phyloP scores from a whole-genome alignment of 2,113 vertebrate species.

The Varanus komodoensis region DNA sequence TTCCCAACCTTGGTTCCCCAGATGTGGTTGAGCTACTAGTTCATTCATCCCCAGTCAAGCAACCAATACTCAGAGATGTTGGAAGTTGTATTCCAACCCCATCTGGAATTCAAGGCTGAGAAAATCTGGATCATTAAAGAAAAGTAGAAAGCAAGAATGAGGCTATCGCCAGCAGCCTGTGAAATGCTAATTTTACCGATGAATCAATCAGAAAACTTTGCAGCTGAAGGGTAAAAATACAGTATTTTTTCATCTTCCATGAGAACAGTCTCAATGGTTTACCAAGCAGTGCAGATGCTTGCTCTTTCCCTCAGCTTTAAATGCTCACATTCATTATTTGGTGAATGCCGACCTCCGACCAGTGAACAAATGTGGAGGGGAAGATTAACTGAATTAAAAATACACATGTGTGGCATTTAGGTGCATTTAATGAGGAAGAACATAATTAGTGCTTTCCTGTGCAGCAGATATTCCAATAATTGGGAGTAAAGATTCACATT shows the following conservation, averaged over 20 bases:
- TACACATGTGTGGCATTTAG: constrained; percentile 55
- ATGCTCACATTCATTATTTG: constrained; percentile 55
- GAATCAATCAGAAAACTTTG: constrained; percentile 62
- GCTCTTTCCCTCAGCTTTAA: constrained; percentile 34
- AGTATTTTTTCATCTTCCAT: constrained; percentile 22
- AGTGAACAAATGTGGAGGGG: constrained; percentile 53
- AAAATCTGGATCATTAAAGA: neutral
- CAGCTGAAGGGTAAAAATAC: constrained; percentile 22
- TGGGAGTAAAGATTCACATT: constrained; percentile 15
- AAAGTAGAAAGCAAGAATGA: constrained; percentile 27
- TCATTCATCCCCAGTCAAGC: neutral
- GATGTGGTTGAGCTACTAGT: no score
- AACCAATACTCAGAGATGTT: neutral
- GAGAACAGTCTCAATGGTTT: constrained; percentile 42
- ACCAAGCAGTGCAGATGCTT: constrained; percentile 32
- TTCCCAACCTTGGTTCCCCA: no score
- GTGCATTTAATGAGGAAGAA: constrained; percentile 17
- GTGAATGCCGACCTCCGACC: constrained; percentile 54
- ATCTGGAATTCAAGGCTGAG: neutral
- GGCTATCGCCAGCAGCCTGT: constrained; percentile 50
- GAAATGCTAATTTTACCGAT: constrained; percentile 61
- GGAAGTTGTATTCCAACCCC: neutral
- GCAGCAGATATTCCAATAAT: constrained; percentile 37
- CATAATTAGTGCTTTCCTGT: constrained; percentile 42
- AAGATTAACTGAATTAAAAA: constrained; percentile 24